Base-by-base conservation (phyloP, 92 coral and sea anemone species). In the Heteractis magnifica region DNA sequence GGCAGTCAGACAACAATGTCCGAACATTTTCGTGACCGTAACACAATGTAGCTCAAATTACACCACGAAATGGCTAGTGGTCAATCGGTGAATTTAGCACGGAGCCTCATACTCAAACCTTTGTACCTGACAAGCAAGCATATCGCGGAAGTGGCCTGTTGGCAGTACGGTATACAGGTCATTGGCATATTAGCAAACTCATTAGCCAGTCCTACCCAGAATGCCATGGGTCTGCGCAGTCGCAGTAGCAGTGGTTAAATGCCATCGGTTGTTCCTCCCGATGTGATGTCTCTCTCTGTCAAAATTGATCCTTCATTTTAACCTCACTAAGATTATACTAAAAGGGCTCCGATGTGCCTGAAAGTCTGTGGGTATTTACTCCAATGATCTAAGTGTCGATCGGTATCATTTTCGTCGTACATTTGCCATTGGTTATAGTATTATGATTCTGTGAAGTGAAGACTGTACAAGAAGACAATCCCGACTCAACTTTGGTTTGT, bases 221-320 rank as follows among this genome's bases (percentile, higher is more conserved):
- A 68, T 68, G 49, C 73, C 73, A 8, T 20, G 10, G 73, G 20
- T 26, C 0, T 68, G 73, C 73, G 73, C 73, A 68, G 73, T 9
- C 73, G 73, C 73, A 68, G 73, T 68, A 62, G 73, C 9, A 48
- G 19, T 68, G 16, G 11, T 68, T 50, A 68, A 11, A 68, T 68
- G 73, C 73, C 73, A 68, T 68, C 73, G 23, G 49, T 48, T 68
- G 50, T 21, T 68, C 73, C 73, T 68, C 73, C 73, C 73, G 73
- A 20, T 23, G 0, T 13, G 15, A 62, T 62, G 70, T 4, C 70
- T 68, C 73, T 23, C 23, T 12, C 23, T 20, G 49, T 68, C 73
- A 68, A 23, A 4, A 10, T 20, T 23, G 20, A 34, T 68, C 23
- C 73, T 26, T 21, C 5, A n/a, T 68, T 64, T 64, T 10, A 68